Conservation (phyloP, 1,140 invertebrate species). For the Lanistes nyassanus region DNA sequence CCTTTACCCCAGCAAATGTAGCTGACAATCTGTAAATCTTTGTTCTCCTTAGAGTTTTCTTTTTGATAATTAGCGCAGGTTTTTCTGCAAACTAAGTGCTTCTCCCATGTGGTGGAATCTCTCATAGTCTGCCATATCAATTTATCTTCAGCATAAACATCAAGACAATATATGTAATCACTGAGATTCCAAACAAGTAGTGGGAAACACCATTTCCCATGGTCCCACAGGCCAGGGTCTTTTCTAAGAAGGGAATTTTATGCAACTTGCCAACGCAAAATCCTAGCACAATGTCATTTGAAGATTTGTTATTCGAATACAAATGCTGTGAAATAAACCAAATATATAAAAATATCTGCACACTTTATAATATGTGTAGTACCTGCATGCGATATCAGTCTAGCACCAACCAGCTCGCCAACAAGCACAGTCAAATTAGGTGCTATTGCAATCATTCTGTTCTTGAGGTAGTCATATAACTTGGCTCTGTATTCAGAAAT, state of each 20-base stretch:
- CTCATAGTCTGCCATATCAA: constrained; percentile 18
- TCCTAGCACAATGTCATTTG: background rate
- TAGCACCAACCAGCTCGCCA: constrained; percentile 94
- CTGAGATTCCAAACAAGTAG: background rate
- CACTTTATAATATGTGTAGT: constrained; percentile 24
- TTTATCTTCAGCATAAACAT: constrained; percentile 5
- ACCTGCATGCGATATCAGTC: constrained; percentile 94
- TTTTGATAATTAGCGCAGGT: no score
- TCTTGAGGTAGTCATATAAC: constrained; percentile 90
- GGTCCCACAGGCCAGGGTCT: no score
- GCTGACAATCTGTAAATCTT: no score
- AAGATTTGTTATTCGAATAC: background rate
- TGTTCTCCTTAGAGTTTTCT: no score
- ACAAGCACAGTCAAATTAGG: constrained; percentile 96
- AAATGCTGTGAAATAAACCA: background rate
- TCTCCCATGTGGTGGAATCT: background rate
- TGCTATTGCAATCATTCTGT: constrained; percentile 97
- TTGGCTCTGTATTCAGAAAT: constrained; percentile 76
- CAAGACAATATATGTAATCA: background rate
- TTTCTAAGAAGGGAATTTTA: no score
- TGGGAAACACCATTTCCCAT: no score
- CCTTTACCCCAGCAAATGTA: no score
- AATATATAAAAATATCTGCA: background rate
- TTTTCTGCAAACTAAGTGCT: no score
- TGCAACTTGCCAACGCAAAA: no score